These are phyloP conservation scores for Craniophora ligustri DNA, from an alignment of 2,888 invertebrate genomes.

Conservation along the genomic window DNA sequence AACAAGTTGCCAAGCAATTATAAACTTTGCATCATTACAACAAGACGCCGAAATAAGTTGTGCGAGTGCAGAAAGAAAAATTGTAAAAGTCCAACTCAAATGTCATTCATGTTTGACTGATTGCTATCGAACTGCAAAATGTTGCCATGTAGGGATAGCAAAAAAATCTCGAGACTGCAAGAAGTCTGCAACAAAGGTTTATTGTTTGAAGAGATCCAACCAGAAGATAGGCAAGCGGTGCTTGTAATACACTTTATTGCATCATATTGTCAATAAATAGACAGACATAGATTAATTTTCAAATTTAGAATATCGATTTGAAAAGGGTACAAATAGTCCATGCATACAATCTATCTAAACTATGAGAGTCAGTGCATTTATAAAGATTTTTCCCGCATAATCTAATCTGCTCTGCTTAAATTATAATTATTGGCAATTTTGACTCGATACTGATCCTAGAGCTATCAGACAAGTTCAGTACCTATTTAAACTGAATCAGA, in stretches of 20 bases:
- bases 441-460: no score
- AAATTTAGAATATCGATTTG: slow-evolving; percentile 26
- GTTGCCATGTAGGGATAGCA: slow-evolving; percentile 61
- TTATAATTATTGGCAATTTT: background rate
- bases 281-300: slow-evolving; percentile 17
- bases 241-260: slow-evolving; percentile 48
- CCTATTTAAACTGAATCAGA: no score
- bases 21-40: slow-evolving; percentile 10
- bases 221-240: slow-evolving; percentile 34
- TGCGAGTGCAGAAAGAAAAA: slow-evolving; percentile 14
- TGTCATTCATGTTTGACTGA: slow-evolving; percentile 78
- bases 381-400: background rate
- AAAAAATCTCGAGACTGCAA: slow-evolving; percentile 48
- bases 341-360: slow-evolving; percentile 19
- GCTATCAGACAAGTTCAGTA: no score
- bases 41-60: slow-evolving; percentile 18
- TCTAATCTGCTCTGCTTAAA: background rate
- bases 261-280: slow-evolving; percentile 44
- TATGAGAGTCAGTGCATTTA: slow-evolving; percentile 7
- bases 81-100: slow-evolving; percentile 57
- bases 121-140: slow-evolving; percentile 71
- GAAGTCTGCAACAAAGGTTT: slow-evolving; percentile 47
- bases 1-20: slow-evolving; percentile 22
- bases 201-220: slow-evolving; percentile 47
- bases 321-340: slow-evolving; percentile 29